Evolutionary conservation across 2,113 vertebrate species (phyloP).

Genomic region (Callaeas wilsoni): DNA sequence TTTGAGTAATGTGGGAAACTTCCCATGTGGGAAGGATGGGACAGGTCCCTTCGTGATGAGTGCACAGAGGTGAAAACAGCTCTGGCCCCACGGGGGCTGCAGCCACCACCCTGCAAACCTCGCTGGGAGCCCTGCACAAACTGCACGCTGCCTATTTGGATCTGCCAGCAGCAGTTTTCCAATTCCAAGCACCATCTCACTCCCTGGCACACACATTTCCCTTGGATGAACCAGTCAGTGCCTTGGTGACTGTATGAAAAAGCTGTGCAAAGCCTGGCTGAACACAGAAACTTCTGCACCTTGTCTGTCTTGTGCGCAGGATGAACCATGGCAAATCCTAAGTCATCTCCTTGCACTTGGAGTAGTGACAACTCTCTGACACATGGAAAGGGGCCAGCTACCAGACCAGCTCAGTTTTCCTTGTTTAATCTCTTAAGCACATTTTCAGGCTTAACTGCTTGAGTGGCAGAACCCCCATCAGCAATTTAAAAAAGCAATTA

Average conservation of each 20-base stretch:
- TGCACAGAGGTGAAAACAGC: background rate
- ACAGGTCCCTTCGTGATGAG: background rate
- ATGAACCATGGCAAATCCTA: constrained; percentile 8
- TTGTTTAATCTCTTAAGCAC: constrained; percentile 70
- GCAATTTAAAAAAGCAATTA: constrained; percentile 68
- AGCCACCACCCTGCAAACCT: background rate
- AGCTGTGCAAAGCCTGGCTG: constrained; percentile 22
- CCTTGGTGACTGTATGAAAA: background rate
- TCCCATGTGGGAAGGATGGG: background rate
- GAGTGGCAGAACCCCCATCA: constrained; percentile 62
- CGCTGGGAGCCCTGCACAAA: background rate
- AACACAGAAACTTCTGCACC: background rate
- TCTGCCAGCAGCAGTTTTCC: background rate
- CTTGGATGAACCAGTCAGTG: background rate
- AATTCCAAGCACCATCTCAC: background rate
- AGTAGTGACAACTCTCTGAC: constrained; percentile 26
- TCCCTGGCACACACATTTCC: background rate
- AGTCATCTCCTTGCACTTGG: background rate
- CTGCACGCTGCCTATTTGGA: background rate
- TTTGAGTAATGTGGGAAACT: background rate
- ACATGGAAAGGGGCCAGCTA: constrained; percentile 52
- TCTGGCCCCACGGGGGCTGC: background rate
- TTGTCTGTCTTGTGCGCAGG: background rate
- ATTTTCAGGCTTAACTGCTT: constrained; percentile 66
- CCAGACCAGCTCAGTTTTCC: constrained; percentile 55